phyloP scores from a whole-genome alignment of 2,888 invertebrate species.

The Coelinius sp. region DNA sequence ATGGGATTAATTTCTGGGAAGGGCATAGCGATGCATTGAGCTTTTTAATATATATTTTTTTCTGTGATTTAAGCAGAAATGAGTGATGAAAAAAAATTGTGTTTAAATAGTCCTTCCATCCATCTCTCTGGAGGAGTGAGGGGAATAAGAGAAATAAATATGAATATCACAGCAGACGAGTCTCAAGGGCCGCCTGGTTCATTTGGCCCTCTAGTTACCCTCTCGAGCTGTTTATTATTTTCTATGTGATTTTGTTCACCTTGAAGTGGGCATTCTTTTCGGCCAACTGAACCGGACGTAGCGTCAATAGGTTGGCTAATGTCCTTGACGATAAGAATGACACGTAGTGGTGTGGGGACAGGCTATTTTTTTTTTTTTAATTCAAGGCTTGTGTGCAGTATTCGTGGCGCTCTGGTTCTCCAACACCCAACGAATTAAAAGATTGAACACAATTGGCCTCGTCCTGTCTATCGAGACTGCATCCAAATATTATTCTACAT shows the following conservation, averaged over 20 bases:
- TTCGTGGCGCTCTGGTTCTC: conserved; percentile 47
- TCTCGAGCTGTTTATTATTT: not conserved
- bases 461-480: conserved; percentile 57
- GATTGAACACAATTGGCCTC: conserved; percentile 65
- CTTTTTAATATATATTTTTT: not conserved
- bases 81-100: not conserved
- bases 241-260: not conserved
- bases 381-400: not conserved
- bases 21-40: not conserved
- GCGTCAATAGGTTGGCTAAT: conserved; percentile 20
- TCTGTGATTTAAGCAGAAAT: not conserved
- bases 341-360: conserved; percentile 17
- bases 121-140: not conserved
- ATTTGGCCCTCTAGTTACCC: not conserved
- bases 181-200: not conserved
- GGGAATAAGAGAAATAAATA: not conserved
- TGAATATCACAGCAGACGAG: not conserved
- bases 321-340: conserved; percentile 39
- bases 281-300: conserved; percentile 24
- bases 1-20: not conserved
- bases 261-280: not conserved
- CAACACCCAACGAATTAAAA: conserved; percentile 58
- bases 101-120: not conserved
- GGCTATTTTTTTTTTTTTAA: not conserved
- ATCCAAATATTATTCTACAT: conserved; percentile 7